Evolutionary conservation across 53 echinoderm and acorn worm species (phyloP).

Genomic region (Apostichopus leukothele): DNA sequence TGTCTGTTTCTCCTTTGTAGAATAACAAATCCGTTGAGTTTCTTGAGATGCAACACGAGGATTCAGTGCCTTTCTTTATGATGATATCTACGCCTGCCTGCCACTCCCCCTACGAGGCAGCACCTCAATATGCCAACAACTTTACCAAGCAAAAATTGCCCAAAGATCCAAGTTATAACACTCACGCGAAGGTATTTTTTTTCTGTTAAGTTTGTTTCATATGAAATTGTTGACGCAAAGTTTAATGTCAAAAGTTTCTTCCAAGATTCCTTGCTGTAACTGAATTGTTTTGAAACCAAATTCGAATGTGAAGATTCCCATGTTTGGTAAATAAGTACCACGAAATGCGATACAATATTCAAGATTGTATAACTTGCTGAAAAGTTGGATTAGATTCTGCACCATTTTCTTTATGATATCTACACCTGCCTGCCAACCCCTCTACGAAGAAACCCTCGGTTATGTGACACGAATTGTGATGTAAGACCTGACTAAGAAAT

Average conservation of each 20-base stretch:
- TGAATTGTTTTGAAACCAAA: too few species aligned
- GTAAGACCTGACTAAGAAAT: too few species aligned
- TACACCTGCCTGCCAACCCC: slow-evolving; percentile 89
- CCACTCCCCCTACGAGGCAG: slow-evolving; percentile 94
- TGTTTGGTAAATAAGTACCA: too few species aligned
- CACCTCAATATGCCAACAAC: slow-evolving; percentile 88
- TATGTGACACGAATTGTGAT: too few species aligned
- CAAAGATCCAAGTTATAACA: slow-evolving; percentile 80
- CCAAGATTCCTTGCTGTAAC: too few species aligned
- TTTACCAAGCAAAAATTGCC: slow-evolving; percentile 81
- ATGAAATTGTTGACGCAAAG: too few species aligned
- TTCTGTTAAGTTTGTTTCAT: too few species aligned
- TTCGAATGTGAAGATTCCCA: too few species aligned
- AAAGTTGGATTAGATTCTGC: neutral
- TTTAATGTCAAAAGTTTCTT: too few species aligned
- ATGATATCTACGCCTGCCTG: slow-evolving; percentile 98
- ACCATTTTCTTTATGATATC: slow-evolving; percentile 93
- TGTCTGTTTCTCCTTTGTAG: slow-evolving; percentile 43
- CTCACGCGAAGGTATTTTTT: slow-evolving; percentile 64
- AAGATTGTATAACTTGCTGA: too few species aligned
- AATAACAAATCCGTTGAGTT: slow-evolving; percentile 84
- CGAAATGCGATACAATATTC: too few species aligned
- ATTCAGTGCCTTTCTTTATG: slow-evolving; percentile 75
- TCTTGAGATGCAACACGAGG: slow-evolving; percentile 54
- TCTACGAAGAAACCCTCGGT: slow-evolving; percentile 98